A percentile compares a stretch with the other conserved stretches of the same genome.
These are phyloP conservation scores for Halictus ligatus DNA, from an alignment of 2,888 invertebrate species.

Conservation along the genomic window DNA sequence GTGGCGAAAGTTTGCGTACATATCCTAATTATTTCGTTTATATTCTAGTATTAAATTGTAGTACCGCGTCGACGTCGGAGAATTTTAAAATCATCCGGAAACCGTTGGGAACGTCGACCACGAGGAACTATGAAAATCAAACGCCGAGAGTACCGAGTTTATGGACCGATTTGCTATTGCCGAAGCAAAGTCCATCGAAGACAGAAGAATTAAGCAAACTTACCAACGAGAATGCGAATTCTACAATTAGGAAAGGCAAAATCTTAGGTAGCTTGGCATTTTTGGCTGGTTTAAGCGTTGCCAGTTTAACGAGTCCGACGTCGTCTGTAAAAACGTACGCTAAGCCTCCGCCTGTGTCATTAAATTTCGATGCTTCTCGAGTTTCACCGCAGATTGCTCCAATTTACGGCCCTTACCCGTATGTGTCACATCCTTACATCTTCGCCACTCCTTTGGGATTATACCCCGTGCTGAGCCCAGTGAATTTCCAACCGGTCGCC, in stretches of 20 bases:
- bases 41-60: constrained; percentile 38
- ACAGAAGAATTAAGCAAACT: constrained; percentile 12
- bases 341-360: constrained; percentile 40
- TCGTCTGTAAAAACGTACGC: constrained; percentile 48
- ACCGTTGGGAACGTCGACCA: neutral
- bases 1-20: neutral
- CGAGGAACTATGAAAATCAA: neutral
- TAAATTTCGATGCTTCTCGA: constrained; percentile 58
- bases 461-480: constrained; percentile 57
- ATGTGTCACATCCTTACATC: constrained; percentile 62
- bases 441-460: constrained; percentile 57
- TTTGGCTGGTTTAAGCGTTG: constrained; percentile 76
- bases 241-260: constrained; percentile 64
- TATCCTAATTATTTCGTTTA: neutral
- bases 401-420: constrained; percentile 74
- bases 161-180: constrained; percentile 6
- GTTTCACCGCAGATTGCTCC: constrained; percentile 73
- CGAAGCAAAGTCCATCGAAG: constrained; percentile 4
- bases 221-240: neutral
- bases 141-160: neutral
- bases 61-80: constrained; percentile 6
- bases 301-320: constrained; percentile 57
- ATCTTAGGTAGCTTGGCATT: constrained; percentile 77
- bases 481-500: constrained; percentile 44
- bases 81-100: neutral